Conservation (phyloP, 2,113 vertebrate species). For the Paradoxurus hermaphroditus region DNA sequence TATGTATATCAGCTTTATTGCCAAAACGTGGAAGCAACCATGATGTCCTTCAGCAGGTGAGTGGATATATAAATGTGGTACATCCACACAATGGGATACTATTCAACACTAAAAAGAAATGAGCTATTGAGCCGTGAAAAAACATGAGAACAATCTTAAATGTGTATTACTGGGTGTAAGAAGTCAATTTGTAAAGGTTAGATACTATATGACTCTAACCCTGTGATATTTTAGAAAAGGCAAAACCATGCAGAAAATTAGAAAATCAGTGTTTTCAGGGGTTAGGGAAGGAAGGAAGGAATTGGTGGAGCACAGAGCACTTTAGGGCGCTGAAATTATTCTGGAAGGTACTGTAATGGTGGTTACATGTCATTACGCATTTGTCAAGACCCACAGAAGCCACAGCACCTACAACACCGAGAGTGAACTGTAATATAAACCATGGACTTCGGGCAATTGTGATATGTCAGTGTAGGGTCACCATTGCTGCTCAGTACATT, state of each 20-base stretch:
- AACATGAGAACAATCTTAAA: not conserved
- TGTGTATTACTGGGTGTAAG: not conserved
- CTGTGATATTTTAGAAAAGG: not conserved
- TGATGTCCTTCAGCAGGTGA: not conserved
- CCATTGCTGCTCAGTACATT: too few relatives aligned
- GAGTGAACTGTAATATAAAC: not conserved
- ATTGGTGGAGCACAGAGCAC: not conserved
- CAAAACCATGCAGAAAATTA: not conserved
- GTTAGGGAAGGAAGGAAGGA: not conserved
- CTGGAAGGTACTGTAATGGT: not conserved
- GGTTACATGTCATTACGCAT: too few relatives aligned
- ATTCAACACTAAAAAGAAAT: not conserved
- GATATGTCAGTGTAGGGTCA: not conserved
- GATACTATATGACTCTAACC: not conserved
- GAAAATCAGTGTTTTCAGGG: not conserved
- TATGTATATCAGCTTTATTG: not conserved
- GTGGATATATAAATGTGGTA: not conserved
- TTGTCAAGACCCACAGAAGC: not conserved
- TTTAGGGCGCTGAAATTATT: not conserved
- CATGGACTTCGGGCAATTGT: fast-evolving
- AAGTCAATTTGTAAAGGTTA: not conserved
- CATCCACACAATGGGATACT: not conserved
- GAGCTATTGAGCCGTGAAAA: not conserved
- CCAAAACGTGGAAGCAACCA: not conserved
- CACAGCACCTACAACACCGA: not conserved